A percentile compares a stretch with the other conserved stretches of the same genome.
Conservation (phyloP, 2,113 vertebrate genomes). For the Oryzias curvinotus region DNA sequence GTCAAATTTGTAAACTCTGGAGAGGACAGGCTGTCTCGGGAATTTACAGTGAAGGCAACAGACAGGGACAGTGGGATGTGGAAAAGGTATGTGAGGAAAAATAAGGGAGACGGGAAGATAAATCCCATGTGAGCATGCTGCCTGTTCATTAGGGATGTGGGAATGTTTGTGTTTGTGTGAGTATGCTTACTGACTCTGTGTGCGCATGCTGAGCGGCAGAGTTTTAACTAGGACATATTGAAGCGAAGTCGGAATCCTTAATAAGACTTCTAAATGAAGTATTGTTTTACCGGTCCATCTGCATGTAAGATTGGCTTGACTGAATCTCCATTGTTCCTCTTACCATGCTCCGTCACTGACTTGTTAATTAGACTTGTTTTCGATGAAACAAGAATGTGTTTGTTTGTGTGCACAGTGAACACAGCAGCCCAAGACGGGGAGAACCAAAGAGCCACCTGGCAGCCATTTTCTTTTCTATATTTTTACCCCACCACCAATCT, state of each 20-base stretch:
- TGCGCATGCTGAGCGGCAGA: conserved; percentile 26
- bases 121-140: conserved; percentile 55
- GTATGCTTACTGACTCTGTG: conserved; percentile 15
- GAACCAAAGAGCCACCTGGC: conserved; percentile 19
- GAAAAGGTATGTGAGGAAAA: conserved; percentile 32
- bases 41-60: conserved; percentile 10
- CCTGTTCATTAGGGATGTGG: conserved; percentile 59
- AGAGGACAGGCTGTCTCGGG: conserved; percentile 43
- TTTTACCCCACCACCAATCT: conserved; percentile 13
- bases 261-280: conserved; percentile 36
- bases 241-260: conserved; percentile 39
- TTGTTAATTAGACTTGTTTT: conserved; percentile 35
- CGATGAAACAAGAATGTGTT: not conserved
- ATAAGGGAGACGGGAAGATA: conserved; percentile 32
- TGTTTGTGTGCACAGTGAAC: conserved; percentile 16
- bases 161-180: conserved; percentile 13
- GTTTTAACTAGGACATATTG: conserved; percentile 62
- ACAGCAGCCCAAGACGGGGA: conserved; percentile 2
- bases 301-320: conserved; percentile 35
- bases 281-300: conserved; percentile 35
- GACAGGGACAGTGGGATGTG: conserved; percentile 17
- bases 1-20: conserved; percentile 40
- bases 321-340: conserved; percentile 21
- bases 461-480: conserved; percentile 41
- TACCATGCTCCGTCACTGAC: conserved; percentile 5